phyloP scores from a whole-genome alignment of 1,140 invertebrate species.

The Aphis craccivora region DNA sequence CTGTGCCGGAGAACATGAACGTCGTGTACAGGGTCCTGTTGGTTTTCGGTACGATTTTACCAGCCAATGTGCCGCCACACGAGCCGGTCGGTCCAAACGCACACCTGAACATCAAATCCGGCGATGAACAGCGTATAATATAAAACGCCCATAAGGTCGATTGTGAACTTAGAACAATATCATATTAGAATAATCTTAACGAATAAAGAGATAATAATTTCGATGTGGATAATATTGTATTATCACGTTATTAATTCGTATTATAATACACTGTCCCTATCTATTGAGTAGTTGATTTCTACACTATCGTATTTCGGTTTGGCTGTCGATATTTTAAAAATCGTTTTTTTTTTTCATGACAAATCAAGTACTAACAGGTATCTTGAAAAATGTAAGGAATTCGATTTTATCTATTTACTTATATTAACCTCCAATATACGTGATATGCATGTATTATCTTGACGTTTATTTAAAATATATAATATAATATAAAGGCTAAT shows the following conservation, averaged over 20 bases:
- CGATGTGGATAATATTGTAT: neutral
- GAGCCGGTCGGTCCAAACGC: neutral
- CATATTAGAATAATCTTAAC: neutral
- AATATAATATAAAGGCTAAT: too few species aligned
- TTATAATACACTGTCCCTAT: too few species aligned
- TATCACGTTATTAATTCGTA: too few species aligned
- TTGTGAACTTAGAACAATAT: neutral
- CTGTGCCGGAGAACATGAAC: constrained; percentile 33
- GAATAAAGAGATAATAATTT: neutral
- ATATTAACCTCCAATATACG: too few species aligned
- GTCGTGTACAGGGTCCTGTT: neutral
- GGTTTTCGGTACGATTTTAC: neutral
- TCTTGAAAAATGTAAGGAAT: neutral
- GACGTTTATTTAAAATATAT: too few species aligned
- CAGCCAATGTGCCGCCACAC: constrained; percentile 7
- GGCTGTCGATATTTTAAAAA: neutral
- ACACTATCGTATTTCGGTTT: neutral
- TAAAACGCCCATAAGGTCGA: neutral
- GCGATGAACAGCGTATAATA: neutral
- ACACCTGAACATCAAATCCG: neutral
- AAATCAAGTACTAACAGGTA: neutral
- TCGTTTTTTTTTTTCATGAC: neutral
- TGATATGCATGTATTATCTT: too few species aligned
- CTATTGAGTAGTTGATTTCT: too few species aligned
- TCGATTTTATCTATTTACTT: neutral